These are phyloP conservation scores for Catostomus latipinnis DNA, from an alignment of 2,797 vertebrate genomes.

Conservation along the genomic window DNA sequence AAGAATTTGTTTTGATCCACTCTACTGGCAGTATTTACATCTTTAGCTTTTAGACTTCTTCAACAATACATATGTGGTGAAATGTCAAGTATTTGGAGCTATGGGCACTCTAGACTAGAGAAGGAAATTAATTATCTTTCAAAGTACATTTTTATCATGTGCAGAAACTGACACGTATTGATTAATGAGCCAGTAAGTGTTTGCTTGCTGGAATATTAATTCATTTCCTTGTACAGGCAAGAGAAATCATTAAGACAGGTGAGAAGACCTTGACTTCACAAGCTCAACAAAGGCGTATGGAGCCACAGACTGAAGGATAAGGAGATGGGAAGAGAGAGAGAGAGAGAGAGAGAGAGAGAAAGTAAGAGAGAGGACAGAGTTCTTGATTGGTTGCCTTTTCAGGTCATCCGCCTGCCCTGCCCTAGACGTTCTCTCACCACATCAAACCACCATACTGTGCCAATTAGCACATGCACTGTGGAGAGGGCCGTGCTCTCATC, in stretches of 20 bases:
- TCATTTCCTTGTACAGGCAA: constrained; percentile 77
- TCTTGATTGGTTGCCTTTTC: constrained; percentile 57
- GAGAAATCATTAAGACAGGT: constrained; percentile 86
- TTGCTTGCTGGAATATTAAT: constrained; percentile 88
- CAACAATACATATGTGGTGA: constrained; percentile 68
- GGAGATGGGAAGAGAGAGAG: constrained; percentile 1
- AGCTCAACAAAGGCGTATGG: constrained; percentile 67
- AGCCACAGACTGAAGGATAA: constrained; percentile 4
- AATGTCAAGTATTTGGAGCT: constrained; percentile 83
- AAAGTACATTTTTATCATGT: constrained; percentile 76
- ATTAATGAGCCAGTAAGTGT: constrained; percentile 86
- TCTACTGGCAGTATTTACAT: constrained; percentile 49
- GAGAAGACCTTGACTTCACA: constrained; percentile 85
- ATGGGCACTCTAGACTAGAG: constrained; percentile 73
- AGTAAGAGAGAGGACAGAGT: constrained; percentile 38
- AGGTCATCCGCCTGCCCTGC: constrained; percentile 66
- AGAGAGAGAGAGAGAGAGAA: constrained; percentile 11
- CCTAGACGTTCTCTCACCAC: constrained; percentile 61
- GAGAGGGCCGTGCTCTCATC: constrained; percentile 57
- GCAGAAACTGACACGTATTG: constrained; percentile 82
- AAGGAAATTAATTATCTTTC: constrained; percentile 83
- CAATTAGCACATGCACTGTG: constrained; percentile 72
- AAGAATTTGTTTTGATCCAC: constrained; percentile 49
- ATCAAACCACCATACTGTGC: constrained; percentile 68
- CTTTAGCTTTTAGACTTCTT: constrained; percentile 58